A percentile compares a stretch with the other conserved stretches of the same genome.
phyloP scores from a whole-genome alignment of 2,797 vertebrate genomes.

The Choloepus didactylus region DNA sequence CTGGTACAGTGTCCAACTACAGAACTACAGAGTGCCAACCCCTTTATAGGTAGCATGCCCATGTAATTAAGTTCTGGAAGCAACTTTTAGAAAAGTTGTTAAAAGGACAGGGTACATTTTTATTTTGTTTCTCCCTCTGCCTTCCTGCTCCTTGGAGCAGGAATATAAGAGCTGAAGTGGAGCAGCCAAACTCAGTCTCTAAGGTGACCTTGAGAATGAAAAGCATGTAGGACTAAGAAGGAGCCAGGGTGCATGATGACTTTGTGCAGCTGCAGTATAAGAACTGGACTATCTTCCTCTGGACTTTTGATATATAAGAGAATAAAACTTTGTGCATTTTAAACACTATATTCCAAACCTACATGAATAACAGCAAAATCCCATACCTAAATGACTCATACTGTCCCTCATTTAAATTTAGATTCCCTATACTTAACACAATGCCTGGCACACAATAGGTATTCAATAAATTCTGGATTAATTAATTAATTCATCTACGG shows the following conservation, averaged over 20 bases:
- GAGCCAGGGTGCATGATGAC: background rate
- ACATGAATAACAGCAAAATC: background rate
- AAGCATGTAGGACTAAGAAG: background rate
- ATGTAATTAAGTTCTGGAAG: background rate
- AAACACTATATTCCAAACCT: background rate
- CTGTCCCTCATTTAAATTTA: background rate
- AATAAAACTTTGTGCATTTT: background rate
- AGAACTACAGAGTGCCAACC: too few relatives aligned
- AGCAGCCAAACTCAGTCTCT: background rate
- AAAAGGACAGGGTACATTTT: background rate
- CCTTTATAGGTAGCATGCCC: background rate
- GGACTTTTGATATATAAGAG: background rate
- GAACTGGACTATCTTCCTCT: background rate
- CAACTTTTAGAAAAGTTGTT: background rate
- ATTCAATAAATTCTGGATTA: constrained; percentile 8
- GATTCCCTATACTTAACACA: background rate
- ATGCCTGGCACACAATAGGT: background rate
- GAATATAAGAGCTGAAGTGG: background rate
- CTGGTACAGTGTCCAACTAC: too few relatives aligned
- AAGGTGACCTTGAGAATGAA: background rate
- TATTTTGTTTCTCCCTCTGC: background rate
- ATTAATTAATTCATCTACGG: background rate
- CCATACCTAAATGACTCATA: background rate
- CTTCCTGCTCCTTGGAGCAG: background rate
- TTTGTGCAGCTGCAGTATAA: background rate